A percentile compares a stretch with the other conserved stretches of the same genome.
These are phyloP conservation scores for Orussus abietinus DNA, from an alignment of 1,140 invertebrate genomes.

Conservation along the genomic window DNA sequence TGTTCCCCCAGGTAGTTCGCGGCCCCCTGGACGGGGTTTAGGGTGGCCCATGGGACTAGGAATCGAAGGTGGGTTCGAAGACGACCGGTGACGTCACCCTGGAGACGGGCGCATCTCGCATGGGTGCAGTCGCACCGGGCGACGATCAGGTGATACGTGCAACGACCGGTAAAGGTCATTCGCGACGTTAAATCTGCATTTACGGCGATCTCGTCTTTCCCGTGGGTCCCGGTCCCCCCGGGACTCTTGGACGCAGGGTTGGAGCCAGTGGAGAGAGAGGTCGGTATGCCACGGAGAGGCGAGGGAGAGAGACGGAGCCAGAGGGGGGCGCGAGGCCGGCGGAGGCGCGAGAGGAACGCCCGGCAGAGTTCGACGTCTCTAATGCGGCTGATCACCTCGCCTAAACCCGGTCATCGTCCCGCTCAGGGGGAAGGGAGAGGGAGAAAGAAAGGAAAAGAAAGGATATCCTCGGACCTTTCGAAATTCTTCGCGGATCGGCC, in stretches of 20 bases:
- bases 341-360: too few species aligned
- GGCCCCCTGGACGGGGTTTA: too few species aligned
- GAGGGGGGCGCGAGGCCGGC: too few species aligned
- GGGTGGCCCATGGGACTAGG: too few species aligned
- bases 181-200: conserved; percentile 40
- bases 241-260: conserved; percentile 11
- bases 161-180: conserved; percentile 48
- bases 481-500: too few species aligned
- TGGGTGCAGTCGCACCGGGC: conserved; percentile 27
- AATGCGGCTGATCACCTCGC: conserved; percentile 27
- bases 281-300: not conserved
- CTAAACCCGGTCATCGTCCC: conserved; percentile 24
- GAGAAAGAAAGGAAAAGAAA: conserved; percentile 15
- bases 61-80: too few species aligned
- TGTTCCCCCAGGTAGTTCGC: too few species aligned
- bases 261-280: not conserved
- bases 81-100: too few species aligned
- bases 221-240: conserved; percentile 4
- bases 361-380: conserved; percentile 31
- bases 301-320: conserved; percentile 20
- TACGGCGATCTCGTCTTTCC: conserved; percentile 21
- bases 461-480: too few species aligned
- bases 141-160: conserved; percentile 38
- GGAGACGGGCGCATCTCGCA: not conserved
- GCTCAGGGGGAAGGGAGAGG: conserved; percentile 6